Evolutionary conservation across 2,113 vertebrate genomes (phyloP), one percentile per base, ranked within the genome.

Genomic region (Amphilophus citrinellus): DNA sequence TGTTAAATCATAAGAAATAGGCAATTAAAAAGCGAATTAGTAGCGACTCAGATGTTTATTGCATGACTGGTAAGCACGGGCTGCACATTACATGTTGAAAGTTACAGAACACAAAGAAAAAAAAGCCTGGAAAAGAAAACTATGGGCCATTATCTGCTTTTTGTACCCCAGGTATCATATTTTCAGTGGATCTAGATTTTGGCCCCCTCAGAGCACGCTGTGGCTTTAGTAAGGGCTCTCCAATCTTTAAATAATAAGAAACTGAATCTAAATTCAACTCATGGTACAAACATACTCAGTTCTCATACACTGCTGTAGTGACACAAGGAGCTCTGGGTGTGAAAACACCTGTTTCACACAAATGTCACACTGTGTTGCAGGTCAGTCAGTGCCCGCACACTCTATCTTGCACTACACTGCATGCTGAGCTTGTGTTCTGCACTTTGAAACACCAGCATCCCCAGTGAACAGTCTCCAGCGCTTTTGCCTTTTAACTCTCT

Each of bases 21-120:
- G 62, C 80, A 44, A 84, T 61, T 87, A 71, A 77, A 87, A 88
- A 53, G 42, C 13, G n/a, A 89, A 87, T 77, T 15, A 71, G 1
- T 50, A 3, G 42, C 11, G 6, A 35, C 37, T 44, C 27, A 79
- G 44, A 59, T 9, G 58, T 86, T 78, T 57, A 63, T 82, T 71
- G 57, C 24, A 10, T 61, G n/a, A 20, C 11, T 7, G 20, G 42
- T 30, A 39, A 15, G 50, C 2, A 20, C 24, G 20, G 15, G 30
- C 30, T 60, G 37, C 61, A 44, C 27, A 47, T 61, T 53, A 56
- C 60, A 57, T 20, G 76, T 62, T 77, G 56, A 39, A 62, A 27
- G 61, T 76, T 76, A 59, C 27, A 73, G 44, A 15, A n/a, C 20
- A 78, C 14, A 63, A 4, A 32, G 15, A 50, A 68, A 30, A 30